Conservation (phyloP, 2,888 invertebrate genomes). For the Agrochola litura region DNA sequence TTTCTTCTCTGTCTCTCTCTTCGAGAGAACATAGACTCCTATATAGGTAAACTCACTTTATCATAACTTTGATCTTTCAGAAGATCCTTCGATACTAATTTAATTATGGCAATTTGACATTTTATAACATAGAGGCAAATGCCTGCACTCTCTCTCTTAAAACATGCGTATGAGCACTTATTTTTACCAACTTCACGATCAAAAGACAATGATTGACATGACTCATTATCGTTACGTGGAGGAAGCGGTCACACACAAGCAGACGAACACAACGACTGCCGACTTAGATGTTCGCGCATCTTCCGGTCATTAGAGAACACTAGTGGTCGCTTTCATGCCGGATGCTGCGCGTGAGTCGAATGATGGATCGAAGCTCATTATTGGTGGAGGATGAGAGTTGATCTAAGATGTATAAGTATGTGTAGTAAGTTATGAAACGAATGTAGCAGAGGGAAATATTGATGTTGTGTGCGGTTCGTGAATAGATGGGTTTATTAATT, state of each 20-base stretch:
- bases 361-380: conserved; percentile 60
- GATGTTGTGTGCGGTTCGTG: not conserved
- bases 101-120: not conserved
- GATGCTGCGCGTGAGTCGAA: conserved; percentile 52
- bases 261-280: conserved; percentile 53
- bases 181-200: conserved; percentile 13
- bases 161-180: conserved; percentile 2
- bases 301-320: conserved; percentile 67
- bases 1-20: not conserved
- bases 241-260: conserved; percentile 61
- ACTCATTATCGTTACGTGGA: conserved; percentile 62
- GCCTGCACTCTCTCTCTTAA: not conserved
- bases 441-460: not conserved
- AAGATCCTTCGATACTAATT: not conserved
- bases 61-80: not conserved
- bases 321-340: conserved; percentile 55
- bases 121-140: not conserved
- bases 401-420: conserved; percentile 4
- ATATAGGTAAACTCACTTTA: not conserved
- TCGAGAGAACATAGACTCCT: not conserved
- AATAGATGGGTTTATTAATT: not conserved
- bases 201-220: conserved; percentile 56
- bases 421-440: conserved; percentile 19
- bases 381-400: conserved; percentile 34
- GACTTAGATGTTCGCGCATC: conserved; percentile 60